phyloP scores from a whole-genome alignment of 2,888 invertebrate species.

The Erebia ligea region DNA sequence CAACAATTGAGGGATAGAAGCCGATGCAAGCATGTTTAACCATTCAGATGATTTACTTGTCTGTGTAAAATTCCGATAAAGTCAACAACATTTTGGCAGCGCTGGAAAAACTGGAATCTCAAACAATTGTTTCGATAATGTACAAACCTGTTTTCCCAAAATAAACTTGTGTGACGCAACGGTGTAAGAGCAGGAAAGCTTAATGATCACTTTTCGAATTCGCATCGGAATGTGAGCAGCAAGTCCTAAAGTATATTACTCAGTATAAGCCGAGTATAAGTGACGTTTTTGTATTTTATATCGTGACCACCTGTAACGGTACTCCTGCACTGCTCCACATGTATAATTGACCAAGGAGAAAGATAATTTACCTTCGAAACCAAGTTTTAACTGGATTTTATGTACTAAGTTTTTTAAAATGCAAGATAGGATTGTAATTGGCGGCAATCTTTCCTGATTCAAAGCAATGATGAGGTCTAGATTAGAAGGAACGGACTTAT shows the following conservation, averaged over 20 bases:
- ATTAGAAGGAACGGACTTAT: no score
- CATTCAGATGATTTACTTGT: no score
- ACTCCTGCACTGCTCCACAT: slow-evolving; percentile 3
- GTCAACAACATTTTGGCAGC: no score
- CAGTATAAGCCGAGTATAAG: neutral
- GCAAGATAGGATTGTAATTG: neutral
- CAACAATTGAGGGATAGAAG: no score
- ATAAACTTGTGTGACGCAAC: slow-evolving; percentile 26
- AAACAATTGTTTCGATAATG: neutral
- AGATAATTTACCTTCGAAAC: slow-evolving; percentile 4
- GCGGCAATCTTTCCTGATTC: no score
- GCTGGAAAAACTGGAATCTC: neutral
- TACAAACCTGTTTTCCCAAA: neutral
- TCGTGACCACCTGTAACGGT: slow-evolving; percentile 13
- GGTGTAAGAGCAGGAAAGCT: slow-evolving; percentile 33
- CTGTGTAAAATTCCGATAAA: neutral
- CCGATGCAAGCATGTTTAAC: no score
- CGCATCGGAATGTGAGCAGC: slow-evolving; percentile 49
- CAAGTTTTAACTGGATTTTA: neutral
- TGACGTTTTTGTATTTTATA: slow-evolving; percentile 15
- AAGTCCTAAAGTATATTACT: slow-evolving; percentile 10
- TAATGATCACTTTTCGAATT: slow-evolving; percentile 49
- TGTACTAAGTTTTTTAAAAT: neutral
- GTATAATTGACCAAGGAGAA: slow-evolving; percentile 13
- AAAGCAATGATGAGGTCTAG: no score